Percentiles rank a stretch among this genome's conserved stretches.
phyloP scores from a whole-genome alignment of 2,113 vertebrate species.

The Lophotis ruficrista region DNA sequence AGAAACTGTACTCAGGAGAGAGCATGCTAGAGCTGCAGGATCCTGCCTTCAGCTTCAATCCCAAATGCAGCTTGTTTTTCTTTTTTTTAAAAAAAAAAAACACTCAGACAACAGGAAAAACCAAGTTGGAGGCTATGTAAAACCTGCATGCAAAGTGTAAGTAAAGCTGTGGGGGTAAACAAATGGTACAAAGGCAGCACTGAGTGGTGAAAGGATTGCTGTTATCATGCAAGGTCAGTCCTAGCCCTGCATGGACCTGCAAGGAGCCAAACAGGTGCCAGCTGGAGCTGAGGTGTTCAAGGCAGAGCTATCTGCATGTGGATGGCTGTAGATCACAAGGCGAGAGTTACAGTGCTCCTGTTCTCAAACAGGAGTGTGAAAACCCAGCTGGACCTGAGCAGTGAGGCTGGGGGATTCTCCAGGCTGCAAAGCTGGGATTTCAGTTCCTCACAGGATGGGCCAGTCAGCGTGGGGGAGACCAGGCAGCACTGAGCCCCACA shows the following conservation, averaged over 20 bases:
- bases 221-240: neutral
- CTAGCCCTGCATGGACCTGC: neutral
- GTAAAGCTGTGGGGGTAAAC: neutral
- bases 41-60: neutral
- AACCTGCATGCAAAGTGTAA: neutral
- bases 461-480: accelerated
- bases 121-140: neutral
- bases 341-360: neutral
- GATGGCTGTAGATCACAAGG: neutral
- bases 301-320: neutral
- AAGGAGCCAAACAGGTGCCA: neutral
- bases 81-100: neutral
- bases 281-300: neutral
- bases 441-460: neutral
- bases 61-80: neutral
- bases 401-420: neutral
- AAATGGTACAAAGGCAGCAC: neutral
- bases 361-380: neutral
- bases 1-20: neutral
- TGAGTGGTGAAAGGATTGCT: neutral
- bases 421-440: neutral
- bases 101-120: neutral
- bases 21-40: neutral
- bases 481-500: neutral
- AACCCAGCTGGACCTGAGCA: neutral